A percentile compares a stretch with the other conserved stretches of the same genome.
Evolutionary conservation across 2,797 vertebrate genomes (phyloP).

Genomic region (Falco peregrinus): DNA sequence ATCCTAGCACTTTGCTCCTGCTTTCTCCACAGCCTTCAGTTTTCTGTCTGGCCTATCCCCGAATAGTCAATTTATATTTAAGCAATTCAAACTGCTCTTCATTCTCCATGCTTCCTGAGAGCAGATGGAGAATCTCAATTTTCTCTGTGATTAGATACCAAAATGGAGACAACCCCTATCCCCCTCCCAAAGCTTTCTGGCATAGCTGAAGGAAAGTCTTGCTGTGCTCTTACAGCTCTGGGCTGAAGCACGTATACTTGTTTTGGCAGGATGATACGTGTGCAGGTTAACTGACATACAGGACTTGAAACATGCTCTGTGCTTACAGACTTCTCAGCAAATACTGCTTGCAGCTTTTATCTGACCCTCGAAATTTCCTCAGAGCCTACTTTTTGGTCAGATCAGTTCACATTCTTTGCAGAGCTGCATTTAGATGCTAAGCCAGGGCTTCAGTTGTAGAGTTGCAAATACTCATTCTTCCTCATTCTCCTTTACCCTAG

Average conservation of each 20-base stretch:
- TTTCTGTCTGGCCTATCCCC: neutral
- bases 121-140: conserved; percentile 33
- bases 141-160: neutral
- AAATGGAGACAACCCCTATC: neutral
- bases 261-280: neutral
- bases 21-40: neutral
- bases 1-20: neutral
- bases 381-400: neutral
- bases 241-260: neutral
- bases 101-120: conserved; percentile 19
- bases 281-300: neutral
- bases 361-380: neutral
- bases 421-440: neutral
- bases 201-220: neutral
- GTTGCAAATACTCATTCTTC: neutral
- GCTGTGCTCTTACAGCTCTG: neutral
- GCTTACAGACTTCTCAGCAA: neutral
- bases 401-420: neutral
- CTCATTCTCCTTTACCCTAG: neutral
- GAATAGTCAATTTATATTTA: conserved; percentile 10
- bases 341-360: neutral
- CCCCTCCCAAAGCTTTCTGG: neutral
- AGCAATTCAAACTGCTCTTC: neutral
- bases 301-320: neutral
- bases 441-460: neutral